A percentile compares a stretch with the other conserved stretches of the same genome.
Conservation (phyloP, 2,888 invertebrate genomes). For the Conops quadrifasciatus region DNA sequence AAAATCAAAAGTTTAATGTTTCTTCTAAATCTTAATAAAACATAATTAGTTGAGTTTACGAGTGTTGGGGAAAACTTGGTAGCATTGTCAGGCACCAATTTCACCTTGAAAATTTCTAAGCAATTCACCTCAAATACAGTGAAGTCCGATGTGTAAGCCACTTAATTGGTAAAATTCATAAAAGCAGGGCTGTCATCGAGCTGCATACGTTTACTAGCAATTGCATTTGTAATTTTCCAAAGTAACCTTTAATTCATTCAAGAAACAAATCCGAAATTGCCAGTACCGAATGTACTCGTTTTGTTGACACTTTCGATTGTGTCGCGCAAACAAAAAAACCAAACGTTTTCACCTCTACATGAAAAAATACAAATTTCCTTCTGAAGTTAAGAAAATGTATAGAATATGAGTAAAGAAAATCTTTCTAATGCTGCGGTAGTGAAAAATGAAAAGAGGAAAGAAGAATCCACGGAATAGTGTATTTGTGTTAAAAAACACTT, state of each 20-base stretch:
- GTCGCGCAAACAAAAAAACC: conserved; percentile 10
- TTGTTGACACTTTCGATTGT: conserved; percentile 4
- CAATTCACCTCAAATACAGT: neutral
- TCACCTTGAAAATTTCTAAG: too few relatives aligned
- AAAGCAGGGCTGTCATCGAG: too few relatives aligned
- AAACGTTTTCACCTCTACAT: neutral
- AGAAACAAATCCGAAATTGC: neutral
- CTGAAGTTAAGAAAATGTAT: too few relatives aligned
- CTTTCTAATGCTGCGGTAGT: neutral
- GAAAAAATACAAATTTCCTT: neutral
- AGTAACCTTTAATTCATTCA: too few relatives aligned
- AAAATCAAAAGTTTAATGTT: too few relatives aligned
- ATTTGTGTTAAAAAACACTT: neutral
- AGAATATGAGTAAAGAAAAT: neutral
- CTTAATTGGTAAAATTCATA: neutral
- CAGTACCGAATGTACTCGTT: neutral
- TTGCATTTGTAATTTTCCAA: neutral
- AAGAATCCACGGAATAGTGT: neutral
- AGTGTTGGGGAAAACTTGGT: too few relatives aligned
- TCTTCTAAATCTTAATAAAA: too few relatives aligned
- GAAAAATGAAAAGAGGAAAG: neutral
- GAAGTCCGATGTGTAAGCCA: neutral
- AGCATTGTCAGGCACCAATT: too few relatives aligned
- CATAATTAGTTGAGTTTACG: too few relatives aligned
- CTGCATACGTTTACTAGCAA: too few relatives aligned